Evolutionary conservation across 92 coral and sea anemone species (phyloP).

Genomic region (Chrysogorgia sp.): DNA sequence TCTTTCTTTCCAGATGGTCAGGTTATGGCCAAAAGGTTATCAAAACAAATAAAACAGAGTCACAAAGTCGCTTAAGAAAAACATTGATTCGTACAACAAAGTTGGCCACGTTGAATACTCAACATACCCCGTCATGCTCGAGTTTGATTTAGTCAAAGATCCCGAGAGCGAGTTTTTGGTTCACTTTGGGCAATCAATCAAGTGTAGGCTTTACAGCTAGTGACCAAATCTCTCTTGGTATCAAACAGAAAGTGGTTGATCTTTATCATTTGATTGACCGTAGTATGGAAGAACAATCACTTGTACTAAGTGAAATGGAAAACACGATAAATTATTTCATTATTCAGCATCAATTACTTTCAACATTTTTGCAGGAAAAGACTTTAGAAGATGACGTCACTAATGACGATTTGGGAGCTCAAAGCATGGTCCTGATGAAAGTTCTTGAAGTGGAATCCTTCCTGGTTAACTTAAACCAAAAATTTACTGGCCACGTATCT

Average conservation of each 20-base stretch:
- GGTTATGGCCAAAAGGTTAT: too few relatives aligned
- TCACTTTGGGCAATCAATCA: too few relatives aligned
- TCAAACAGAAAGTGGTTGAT: conserved; percentile 31
- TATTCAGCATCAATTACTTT: conserved; percentile 3
- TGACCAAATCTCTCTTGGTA: too few relatives aligned
- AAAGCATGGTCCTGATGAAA: conserved; percentile 19
- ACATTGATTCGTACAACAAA: too few relatives aligned
- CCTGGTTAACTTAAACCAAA: neutral
- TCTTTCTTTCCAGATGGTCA: too few relatives aligned
- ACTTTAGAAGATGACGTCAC: neutral
- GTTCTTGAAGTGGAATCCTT: conserved; percentile 10
- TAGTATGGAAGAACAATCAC: conserved; percentile 8
- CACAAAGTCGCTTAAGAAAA: too few relatives aligned
- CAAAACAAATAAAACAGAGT: too few relatives aligned
- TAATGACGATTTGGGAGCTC: conserved; percentile 17
- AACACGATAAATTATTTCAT: conserved; percentile 34
- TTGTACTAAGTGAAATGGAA: conserved; percentile 26
- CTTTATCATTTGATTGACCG: conserved; percentile 30
- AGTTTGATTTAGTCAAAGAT: too few relatives aligned
- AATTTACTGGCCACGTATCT: neutral
- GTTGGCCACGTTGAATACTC: too few relatives aligned
- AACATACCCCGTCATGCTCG: too few relatives aligned
- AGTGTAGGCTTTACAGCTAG: too few relatives aligned
- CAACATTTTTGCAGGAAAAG: neutral
- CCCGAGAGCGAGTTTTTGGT: too few relatives aligned